Evolutionary conservation across 1,140 invertebrate species (phyloP).

Genomic region (Aphelenchoides besseyi): DNA sequence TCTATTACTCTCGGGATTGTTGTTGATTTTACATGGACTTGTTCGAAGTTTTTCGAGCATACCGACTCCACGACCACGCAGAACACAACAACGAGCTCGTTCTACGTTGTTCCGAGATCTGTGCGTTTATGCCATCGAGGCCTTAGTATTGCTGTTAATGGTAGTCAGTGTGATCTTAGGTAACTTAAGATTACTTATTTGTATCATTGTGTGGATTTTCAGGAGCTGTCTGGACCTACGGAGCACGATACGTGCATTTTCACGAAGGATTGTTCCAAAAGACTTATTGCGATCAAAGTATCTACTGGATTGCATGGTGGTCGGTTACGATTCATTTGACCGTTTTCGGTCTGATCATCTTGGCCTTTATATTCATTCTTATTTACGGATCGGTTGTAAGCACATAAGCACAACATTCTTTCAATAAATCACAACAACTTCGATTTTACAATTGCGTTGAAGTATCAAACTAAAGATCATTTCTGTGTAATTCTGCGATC

Average conservation of each 20-base stretch:
- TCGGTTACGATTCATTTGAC: slow-evolving; percentile 32
- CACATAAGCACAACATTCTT: slow-evolving; percentile 20
- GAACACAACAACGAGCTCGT: slow-evolving; percentile 6
- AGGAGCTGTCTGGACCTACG: slow-evolving; percentile 41
- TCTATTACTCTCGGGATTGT: slow-evolving; percentile 29
- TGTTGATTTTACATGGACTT: slow-evolving; percentile 33
- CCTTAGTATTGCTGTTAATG: slow-evolving; percentile 27
- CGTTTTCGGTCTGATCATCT: slow-evolving; percentile 29
- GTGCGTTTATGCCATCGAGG: slow-evolving; percentile 33
- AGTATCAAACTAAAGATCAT: no score
- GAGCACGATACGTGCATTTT: slow-evolving; percentile 20
- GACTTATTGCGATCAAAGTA: slow-evolving; percentile 29
- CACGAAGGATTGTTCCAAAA: slow-evolving; percentile 33
- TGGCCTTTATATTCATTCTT: slow-evolving; percentile 32
- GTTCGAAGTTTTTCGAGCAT: slow-evolving; percentile 10
- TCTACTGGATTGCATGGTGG: slow-evolving; percentile 40
- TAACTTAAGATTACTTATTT: slow-evolving; percentile 19
- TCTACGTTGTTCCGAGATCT: slow-evolving; percentile 20
- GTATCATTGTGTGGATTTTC: slow-evolving; percentile 3
- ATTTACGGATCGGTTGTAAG: slow-evolving; percentile 30
- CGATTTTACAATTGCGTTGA: no score
- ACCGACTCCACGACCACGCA: slow-evolving; percentile 9
- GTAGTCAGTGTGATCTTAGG: slow-evolving; percentile 34
- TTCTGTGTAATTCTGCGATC: no score
- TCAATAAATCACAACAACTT: no score